These are phyloP conservation scores for Gymnocypris eckloni DNA, from an alignment of 2,797 vertebrate species.

Conservation along the genomic window DNA sequence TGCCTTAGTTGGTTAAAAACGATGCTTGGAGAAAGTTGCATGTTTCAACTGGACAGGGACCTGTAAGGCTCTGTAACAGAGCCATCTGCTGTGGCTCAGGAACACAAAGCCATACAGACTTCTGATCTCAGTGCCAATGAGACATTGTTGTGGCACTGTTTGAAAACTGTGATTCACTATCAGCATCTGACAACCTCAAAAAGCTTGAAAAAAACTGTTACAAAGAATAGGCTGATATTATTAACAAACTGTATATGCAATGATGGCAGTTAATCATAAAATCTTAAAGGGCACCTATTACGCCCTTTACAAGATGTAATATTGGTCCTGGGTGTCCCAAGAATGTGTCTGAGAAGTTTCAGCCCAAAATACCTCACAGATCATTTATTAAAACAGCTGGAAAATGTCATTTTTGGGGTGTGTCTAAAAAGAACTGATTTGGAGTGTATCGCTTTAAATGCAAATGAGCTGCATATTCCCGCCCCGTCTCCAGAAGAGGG, in stretches of 20 bases:
- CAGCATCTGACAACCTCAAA: not conserved
- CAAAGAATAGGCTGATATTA: not conserved
- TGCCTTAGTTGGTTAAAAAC: not conserved
- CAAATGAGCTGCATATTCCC: no score
- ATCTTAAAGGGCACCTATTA: no score
- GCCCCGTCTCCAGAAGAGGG: no score
- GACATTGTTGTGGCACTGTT: constrained; percentile 14
- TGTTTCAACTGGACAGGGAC: constrained; percentile 12
- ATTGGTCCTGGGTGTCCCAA: no score
- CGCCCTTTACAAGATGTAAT: no score
- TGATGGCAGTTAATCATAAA: not conserved
- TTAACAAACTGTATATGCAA: not conserved
- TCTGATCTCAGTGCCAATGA: constrained; percentile 19
- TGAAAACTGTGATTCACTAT: constrained; percentile 23
- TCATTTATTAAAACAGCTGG: no score
- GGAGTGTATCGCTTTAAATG: no score
- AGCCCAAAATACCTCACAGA: no score
- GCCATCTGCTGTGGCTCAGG: constrained; percentile 20
- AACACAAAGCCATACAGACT: constrained; percentile 14
- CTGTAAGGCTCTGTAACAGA: not conserved
- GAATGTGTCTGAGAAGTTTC: no score
- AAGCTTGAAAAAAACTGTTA: not conserved
- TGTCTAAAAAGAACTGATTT: no score
- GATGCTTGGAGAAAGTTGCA: not conserved
- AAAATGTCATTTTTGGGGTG: no score